Percentiles rank a stretch among this genome's conserved stretches.
Conservation (phyloP, 2,113 vertebrate genomes). For the Urocynchramus pylzowi region DNA sequence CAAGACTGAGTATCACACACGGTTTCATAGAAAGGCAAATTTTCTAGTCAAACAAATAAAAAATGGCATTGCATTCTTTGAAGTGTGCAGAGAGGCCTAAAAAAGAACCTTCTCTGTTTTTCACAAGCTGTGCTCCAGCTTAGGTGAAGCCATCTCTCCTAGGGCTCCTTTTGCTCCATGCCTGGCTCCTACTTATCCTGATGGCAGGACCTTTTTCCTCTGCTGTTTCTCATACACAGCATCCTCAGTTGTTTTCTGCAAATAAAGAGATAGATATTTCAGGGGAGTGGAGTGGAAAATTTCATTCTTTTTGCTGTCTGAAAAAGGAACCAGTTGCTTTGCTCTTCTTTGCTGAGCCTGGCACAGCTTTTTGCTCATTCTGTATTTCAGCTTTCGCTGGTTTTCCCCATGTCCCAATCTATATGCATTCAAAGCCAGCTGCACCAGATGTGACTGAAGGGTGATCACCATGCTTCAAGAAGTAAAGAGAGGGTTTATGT, state of each 20-base stretch:
- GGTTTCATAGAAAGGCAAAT: not conserved
- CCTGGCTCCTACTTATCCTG: rapidly evolving
- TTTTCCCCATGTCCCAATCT: not conserved
- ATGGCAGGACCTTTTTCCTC: not conserved
- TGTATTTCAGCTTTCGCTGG: not conserved
- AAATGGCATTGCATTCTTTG: not conserved
- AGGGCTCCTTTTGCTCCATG: not conserved
- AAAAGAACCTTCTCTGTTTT: not conserved
- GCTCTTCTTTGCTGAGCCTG: not conserved
- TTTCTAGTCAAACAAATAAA: not conserved
- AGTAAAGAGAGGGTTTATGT: not conserved
- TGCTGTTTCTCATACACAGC: not conserved
- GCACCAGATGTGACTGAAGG: not conserved
- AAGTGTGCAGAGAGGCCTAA: not conserved
- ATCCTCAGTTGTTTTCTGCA: not conserved
- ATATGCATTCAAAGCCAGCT: not conserved
- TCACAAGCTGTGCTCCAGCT: not conserved
- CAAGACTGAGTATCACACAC: not conserved
- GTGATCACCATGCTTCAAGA: not conserved
- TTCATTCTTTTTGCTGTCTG: not conserved
- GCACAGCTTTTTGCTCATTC: not conserved
- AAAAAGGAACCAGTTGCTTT: not conserved
- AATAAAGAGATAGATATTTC: not conserved
- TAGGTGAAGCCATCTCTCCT: rapidly evolving
- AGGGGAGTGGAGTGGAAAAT: not conserved